Conservation (phyloP, 2,888 invertebrate species). For the Ypsolopha scabrella region DNA sequence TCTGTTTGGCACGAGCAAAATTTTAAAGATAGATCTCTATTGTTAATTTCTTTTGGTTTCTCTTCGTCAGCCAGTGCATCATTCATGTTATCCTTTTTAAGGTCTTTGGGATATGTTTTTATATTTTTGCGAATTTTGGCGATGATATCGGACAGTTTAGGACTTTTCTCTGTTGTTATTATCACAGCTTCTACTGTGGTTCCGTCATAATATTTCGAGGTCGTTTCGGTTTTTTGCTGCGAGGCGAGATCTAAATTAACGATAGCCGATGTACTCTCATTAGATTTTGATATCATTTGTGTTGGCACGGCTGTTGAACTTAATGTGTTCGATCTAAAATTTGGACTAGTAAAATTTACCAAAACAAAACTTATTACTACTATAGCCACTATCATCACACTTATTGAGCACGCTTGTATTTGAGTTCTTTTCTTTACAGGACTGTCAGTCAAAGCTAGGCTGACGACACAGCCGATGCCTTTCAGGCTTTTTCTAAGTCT, state of each 20-base stretch:
- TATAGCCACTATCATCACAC: conserved; percentile 63
- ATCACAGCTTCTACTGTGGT: conserved; percentile 23
- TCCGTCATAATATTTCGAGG: conserved; percentile 17
- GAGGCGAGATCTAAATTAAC: conserved; percentile 30
- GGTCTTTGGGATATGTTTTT: conserved; percentile 47
- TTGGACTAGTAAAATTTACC: conserved; percentile 59
- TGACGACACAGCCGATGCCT: conserved; percentile 58
- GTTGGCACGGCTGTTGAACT: conserved; percentile 64
- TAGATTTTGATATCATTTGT: conserved; percentile 27
- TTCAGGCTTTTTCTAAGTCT: conserved; percentile 58
- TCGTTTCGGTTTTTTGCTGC: conserved; percentile 13
- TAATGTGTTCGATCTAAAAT: conserved; percentile 39
- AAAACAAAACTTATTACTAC: conserved; percentile 62
- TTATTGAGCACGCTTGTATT: conserved; percentile 67
- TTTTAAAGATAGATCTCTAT: conserved; percentile 45
- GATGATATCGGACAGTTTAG: conserved; percentile 33
- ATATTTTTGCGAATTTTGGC: conserved; percentile 57
- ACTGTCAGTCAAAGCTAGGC: conserved; percentile 53
- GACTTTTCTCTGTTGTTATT: conserved; percentile 26
- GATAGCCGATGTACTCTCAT: conserved; percentile 39
- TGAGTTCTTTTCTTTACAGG: conserved; percentile 58
- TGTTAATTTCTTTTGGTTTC: conserved; percentile 43
- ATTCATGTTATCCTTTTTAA: conserved; percentile 23
- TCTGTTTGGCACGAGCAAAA: conserved; percentile 66
- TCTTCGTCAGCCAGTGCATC: conserved; percentile 10